phyloP scores from a whole-genome alignment of 2,797 vertebrate species.

The Todus mexicanus region DNA sequence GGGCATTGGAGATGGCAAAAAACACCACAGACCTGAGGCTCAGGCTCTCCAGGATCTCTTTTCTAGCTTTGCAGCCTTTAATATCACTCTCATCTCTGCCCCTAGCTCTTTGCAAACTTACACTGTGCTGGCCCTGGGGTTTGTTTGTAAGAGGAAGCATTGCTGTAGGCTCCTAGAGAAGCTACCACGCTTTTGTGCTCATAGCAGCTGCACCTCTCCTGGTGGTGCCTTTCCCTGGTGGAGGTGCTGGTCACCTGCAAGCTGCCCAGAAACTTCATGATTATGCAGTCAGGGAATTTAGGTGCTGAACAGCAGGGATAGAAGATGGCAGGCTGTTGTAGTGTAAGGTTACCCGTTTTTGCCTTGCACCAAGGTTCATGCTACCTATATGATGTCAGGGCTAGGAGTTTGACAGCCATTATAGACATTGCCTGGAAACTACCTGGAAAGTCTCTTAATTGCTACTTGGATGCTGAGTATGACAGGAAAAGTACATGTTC shows the following conservation, averaged over 20 bases:
- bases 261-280: neutral
- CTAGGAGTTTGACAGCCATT: neutral
- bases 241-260: neutral
- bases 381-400: neutral
- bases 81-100: neutral
- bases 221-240: neutral
- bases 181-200: neutral
- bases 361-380: neutral
- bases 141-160: neutral
- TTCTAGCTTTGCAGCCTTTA: neutral
- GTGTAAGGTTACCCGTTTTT: neutral
- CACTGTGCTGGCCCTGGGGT: neutral
- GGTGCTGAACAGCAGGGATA: neutral
- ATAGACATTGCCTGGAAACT: neutral
- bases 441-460: neutral
- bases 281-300: neutral
- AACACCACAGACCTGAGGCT: neutral
- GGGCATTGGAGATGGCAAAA: neutral
- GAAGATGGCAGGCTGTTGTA: neutral
- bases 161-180: neutral
- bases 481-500: neutral
- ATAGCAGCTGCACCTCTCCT: neutral
- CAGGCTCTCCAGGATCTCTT: neutral
- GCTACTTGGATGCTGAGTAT: neutral
- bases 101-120: neutral